Percentiles rank a stretch among this genome's conserved stretches.
Evolutionary conservation across 2,888 invertebrate genomes (phyloP).

Genomic region (Hydrotaea cyrtoneurina): DNA sequence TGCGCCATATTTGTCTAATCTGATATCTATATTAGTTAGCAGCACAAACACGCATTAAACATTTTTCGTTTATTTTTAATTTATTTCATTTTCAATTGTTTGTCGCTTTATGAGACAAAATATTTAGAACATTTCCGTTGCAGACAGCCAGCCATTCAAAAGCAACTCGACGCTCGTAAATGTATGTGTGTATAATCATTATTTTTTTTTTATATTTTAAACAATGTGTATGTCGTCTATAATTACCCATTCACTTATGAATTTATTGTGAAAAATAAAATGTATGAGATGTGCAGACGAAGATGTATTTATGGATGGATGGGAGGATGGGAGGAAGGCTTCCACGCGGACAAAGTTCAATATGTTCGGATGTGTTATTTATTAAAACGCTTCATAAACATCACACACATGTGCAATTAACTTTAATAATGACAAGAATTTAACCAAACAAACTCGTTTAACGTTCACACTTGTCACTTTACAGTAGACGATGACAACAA

Average conservation of each 20-base stretch:
- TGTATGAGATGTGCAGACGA: neutral
- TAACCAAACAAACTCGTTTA: conserved; percentile 4
- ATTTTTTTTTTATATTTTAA: too few species aligned
- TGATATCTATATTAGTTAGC: conserved; percentile 20
- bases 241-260: neutral
- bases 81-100: neutral
- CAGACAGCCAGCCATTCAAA: neutral
- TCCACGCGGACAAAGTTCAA: too few species aligned
- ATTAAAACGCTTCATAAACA: conserved; percentile 16
- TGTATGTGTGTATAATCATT: neutral
- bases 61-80: neutral
- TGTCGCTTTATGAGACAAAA: conserved; percentile 22
- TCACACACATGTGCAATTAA: neutral
- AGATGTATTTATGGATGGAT: too few species aligned
- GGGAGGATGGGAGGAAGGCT: too few species aligned
- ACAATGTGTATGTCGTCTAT: neutral
- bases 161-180: neutral
- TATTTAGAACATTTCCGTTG: conserved; percentile 60
- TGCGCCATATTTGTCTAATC: conserved; percentile 15
- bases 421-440: conserved; percentile 22
- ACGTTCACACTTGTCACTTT: neutral
- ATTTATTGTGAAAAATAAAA: neutral
- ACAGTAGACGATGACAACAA: neutral
- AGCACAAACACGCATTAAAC: neutral
- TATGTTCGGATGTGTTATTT: neutral